These are phyloP conservation scores for Bujurquina vittata DNA, from an alignment of 2,113 vertebrate species.

Conservation along the genomic window DNA sequence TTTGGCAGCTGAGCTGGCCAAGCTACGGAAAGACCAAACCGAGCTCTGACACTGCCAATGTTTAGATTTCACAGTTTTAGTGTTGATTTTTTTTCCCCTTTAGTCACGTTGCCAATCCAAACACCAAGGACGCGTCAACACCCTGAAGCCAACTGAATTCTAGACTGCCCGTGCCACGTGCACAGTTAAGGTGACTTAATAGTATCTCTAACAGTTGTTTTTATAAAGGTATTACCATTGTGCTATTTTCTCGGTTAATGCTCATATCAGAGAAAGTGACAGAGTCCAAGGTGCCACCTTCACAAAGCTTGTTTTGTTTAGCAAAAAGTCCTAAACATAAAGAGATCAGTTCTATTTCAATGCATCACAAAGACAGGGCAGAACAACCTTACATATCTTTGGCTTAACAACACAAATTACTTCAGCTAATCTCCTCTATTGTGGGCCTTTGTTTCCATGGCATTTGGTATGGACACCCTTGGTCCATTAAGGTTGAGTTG, in stretches of 20 bases:
- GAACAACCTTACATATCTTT: not conserved
- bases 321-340: not conserved
- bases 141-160: accelerated
- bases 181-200: not conserved
- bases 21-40: not conserved
- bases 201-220: not conserved
- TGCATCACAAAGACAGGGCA: not conserved
- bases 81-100: not conserved
- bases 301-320: not conserved
- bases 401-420: not conserved
- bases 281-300: not conserved
- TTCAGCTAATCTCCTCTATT: not conserved
- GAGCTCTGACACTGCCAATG: not conserved
- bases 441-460: not conserved
- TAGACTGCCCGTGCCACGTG: not conserved
- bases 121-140: not conserved
- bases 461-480: not conserved
- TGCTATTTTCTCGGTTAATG: not conserved
- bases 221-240: not conserved
- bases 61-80: not conserved
- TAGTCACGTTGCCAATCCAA: accelerated
- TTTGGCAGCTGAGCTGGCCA: not conserved
- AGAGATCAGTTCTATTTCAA: not conserved
- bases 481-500: not conserved
- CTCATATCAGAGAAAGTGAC: too few species aligned